Percentiles rank a stretch among this genome's conserved stretches.
Evolutionary conservation across 2,113 vertebrate genomes (phyloP).

Genomic region (Neogobius melanostomus): DNA sequence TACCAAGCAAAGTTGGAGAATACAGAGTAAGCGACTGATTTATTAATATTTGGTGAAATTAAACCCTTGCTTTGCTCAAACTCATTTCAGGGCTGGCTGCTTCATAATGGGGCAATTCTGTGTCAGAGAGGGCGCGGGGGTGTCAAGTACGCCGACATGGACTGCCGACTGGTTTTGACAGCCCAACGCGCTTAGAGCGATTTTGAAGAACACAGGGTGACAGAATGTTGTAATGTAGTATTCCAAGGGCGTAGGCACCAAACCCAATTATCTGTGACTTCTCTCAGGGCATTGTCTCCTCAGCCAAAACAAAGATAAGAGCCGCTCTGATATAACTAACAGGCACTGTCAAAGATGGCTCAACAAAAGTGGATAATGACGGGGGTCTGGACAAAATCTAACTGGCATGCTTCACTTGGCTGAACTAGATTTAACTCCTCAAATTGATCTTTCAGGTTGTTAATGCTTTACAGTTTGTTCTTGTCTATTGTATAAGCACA

Average conservation of each 20-base stretch:
- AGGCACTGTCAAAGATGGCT: constrained; percentile 19
- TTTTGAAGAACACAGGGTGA: constrained; percentile 32
- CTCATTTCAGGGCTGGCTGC: constrained; percentile 69
- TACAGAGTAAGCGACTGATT: constrained; percentile 28
- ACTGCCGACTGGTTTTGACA: constrained; percentile 37
- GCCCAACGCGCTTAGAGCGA: constrained; percentile 20
- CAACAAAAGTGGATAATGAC: constrained; percentile 37
- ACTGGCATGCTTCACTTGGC: neutral
- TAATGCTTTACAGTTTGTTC: constrained; percentile 10
- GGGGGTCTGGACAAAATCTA: constrained; percentile 35
- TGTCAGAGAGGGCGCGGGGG: constrained; percentile 36
- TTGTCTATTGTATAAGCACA: constrained; percentile 22
- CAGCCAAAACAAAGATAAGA: constrained; percentile 25
- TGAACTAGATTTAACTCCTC: neutral
- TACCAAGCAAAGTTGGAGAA: constrained; percentile 24
- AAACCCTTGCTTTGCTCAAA: constrained; percentile 42
- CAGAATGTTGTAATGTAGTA: constrained; percentile 29
- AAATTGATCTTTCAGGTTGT: neutral
- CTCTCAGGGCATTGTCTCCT: constrained; percentile 27
- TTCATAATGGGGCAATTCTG: constrained; percentile 51
- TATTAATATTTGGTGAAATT: constrained; percentile 60
- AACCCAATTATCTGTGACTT: constrained; percentile 48
- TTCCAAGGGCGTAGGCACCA: constrained; percentile 22
- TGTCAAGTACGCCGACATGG: constrained; percentile 43
- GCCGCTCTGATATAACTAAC: constrained; percentile 31